Conservation (phyloP, 1,140 invertebrate species). For the Anastrepha obliqua region DNA sequence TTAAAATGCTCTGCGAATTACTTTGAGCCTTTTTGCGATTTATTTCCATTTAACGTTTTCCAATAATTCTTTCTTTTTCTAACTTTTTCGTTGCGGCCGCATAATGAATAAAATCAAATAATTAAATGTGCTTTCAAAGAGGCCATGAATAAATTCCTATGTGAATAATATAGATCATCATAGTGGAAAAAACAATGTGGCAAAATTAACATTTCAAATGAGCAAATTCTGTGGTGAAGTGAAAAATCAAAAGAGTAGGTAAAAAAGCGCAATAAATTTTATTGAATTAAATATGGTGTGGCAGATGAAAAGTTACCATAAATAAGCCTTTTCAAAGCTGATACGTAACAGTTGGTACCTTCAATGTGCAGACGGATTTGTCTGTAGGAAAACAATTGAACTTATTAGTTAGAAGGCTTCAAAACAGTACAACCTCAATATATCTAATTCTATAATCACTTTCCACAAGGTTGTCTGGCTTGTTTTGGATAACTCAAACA, state of each 20-base stretch:
- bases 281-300: background rate
- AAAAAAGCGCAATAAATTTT: background rate
- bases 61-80: too few relatives aligned
- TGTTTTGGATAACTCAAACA: too few relatives aligned
- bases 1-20: background rate
- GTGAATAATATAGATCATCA: background rate
- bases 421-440: too few relatives aligned
- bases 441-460: too few relatives aligned
- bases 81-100: conserved; percentile 11
- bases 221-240: background rate
- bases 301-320: too few relatives aligned
- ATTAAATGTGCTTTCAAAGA: conserved; percentile 30
- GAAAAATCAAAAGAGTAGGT: background rate
- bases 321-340: too few relatives aligned
- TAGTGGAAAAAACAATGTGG: background rate
- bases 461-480: too few relatives aligned
- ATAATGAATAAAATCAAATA: conserved; percentile 44
- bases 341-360: too few relatives aligned
- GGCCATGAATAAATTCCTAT: conserved; percentile 16
- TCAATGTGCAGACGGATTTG: too few relatives aligned
- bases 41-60: background rate
- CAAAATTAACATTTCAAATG: conserved; percentile 19
- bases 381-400: too few relatives aligned
- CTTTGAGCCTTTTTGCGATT: background rate
- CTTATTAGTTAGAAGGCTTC: too few relatives aligned